Base-by-base conservation (phyloP, 2,888 invertebrate genomes). In the Perdita meconis region DNA sequence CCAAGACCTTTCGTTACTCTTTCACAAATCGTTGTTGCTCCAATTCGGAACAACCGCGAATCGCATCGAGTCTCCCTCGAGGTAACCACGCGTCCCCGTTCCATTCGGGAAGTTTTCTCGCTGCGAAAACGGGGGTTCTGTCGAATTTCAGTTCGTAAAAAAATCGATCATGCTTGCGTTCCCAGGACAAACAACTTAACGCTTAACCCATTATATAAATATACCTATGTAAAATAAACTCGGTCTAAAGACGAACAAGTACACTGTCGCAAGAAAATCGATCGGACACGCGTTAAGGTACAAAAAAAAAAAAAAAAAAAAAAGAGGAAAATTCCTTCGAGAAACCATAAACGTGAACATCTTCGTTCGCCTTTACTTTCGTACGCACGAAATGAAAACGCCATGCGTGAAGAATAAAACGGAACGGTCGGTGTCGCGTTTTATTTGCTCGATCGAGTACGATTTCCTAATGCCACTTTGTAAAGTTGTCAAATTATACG, bases 171-270 rank as follows among this genome's bases (percentile, higher is more conserved):
- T 34, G 30, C 44, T 16, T 53, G 19, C 13, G 26, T 16, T 22
- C 22, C n/a, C 26, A 44, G 10, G n/a, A 56, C 42, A 16, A 47
- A 65, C 44, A 57, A 34, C 40, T 83, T 78, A 81, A 83, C 68
- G 55, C 47, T 73, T 78, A 77, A 73, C 26, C 70, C 80, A 75
- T 63, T 70, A 78, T 76, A 69, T 83, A 83, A 57, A 65, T 56
- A 59, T 79, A 84, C 76, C 80, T 79, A 78, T 82, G 82, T 81
- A 82, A 80, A 86, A 42, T 50, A 63, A 75, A 64, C 19, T 69
- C 47, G 42, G 50, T 50, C 55, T 51, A 53, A 63, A 61, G 19
- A 36, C 19, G 50, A 75, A 84, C 75, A 79, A 86, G 55, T 56
- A 59, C 53, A 53, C n/a, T 34, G 42, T 36, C 6, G 44, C 22